phyloP scores from a whole-genome alignment of 1,140 invertebrate species.

The Aphelenchoides fujianensis region DNA sequence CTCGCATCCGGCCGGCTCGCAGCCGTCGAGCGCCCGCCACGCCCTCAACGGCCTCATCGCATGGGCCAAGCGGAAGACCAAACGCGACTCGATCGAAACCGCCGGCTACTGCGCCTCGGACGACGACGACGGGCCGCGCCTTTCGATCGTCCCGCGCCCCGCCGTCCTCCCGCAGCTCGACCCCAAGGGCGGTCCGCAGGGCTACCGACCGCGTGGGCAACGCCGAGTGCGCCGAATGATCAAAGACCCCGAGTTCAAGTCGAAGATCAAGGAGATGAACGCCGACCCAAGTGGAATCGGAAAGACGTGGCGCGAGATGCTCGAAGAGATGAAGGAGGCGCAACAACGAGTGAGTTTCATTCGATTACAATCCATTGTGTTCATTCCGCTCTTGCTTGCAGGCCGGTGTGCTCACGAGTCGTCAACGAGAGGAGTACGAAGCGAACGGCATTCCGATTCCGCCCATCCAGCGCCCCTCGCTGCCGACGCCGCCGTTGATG shows the following conservation, averaged over 20 bases:
- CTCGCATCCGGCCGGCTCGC: neutral
- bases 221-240: neutral
- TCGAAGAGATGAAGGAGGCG: conserved; percentile 6
- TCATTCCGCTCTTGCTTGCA: neutral
- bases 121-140: neutral
- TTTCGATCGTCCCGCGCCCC: neutral
- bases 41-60: neutral
- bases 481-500: neutral
- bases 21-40: neutral
- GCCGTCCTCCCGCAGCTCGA: neutral
- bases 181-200: conserved; percentile 9
- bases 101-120: neutral
- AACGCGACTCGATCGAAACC: neutral
- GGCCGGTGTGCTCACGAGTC: neutral
- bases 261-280: conserved; percentile 4
- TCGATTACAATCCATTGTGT: neutral
- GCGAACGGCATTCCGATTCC: neutral
- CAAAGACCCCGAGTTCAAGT: conserved; percentile 15
- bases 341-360: neutral
- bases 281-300: conserved; percentile 13
- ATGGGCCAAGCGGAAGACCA: neutral
- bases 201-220: neutral
- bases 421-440: neutral
- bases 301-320: neutral
- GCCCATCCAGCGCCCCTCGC: neutral